A percentile compares a stretch with the other conserved stretches of the same genome.
phyloP scores from a whole-genome alignment of 2,888 invertebrate species.

The Tinea trinotella region DNA sequence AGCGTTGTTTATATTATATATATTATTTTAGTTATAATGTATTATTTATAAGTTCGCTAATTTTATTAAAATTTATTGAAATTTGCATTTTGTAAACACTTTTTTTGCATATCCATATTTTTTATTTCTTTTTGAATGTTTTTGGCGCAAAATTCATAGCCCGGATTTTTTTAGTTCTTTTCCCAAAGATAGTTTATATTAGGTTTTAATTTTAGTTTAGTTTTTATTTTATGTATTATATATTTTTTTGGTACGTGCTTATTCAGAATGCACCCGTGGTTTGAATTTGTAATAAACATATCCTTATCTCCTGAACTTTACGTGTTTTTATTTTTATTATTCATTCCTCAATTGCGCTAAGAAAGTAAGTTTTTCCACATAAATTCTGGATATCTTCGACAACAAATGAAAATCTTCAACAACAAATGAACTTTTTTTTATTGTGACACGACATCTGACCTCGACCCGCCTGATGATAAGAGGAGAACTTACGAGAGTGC shows the following conservation, averaged over 20 bases:
- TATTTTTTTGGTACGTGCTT: conserved; percentile 38
- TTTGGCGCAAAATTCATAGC: conserved; percentile 33
- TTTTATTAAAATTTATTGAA: not conserved
- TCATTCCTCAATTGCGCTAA: no score
- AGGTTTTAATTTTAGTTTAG: conserved; percentile 25
- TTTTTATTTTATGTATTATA: conserved; percentile 50
- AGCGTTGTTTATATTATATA: not conserved
- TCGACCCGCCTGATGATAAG: no score
- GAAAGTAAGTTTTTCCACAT: no score
- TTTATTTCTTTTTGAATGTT: conserved; percentile 30
- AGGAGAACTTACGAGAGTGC: no score
- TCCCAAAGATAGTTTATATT: conserved; percentile 60
- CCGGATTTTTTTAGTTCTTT: conserved; percentile 55
- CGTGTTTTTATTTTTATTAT: conserved; percentile 10
- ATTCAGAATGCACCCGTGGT: conserved; percentile 39
- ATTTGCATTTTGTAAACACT: conserved; percentile 3
- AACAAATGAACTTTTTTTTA: no score
- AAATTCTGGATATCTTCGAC: no score
- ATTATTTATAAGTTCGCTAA: not conserved
- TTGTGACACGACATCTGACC: no score
- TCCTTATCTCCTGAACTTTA: conserved; percentile 56
- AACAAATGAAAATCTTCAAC: no score
- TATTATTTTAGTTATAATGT: conserved; percentile 25
- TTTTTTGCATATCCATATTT: conserved; percentile 15
- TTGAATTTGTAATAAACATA: conserved; percentile 69